A percentile compares a stretch with the other conserved stretches of the same genome.
Conservation (phyloP, 2,797 vertebrate genomes). For the Pangasius sanitwongsei region DNA sequence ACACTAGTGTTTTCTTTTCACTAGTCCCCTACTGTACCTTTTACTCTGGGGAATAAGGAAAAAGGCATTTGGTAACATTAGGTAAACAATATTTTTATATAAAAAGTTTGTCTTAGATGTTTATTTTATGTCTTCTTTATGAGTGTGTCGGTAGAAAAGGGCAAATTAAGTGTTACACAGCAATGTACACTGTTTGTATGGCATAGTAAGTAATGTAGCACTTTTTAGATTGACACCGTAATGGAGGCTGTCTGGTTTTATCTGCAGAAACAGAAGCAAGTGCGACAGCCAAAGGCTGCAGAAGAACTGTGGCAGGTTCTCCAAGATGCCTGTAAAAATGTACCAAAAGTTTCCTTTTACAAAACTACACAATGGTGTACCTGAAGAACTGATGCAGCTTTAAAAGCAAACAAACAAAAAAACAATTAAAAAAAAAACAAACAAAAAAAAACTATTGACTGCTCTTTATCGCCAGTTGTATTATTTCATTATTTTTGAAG, state of each 20-base stretch:
- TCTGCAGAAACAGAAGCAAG: constrained; percentile 12
- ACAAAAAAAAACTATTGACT: neutral
- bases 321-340: constrained; percentile 1
- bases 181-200: neutral
- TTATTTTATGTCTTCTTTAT: neutral
- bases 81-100: neutral
- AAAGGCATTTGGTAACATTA: neutral
- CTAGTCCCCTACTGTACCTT: neutral
- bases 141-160: neutral
- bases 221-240: constrained; percentile 40
- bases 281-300: constrained; percentile 5
- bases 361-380: neutral
- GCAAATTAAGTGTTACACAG: neutral
- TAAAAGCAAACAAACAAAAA: neutral
- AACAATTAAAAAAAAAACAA: too few relatives aligned
- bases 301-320: neutral
- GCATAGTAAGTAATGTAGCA: neutral
- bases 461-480: neutral
- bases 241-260: constrained; percentile 25
- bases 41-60: neutral
- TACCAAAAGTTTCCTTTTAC: neutral
- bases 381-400: neutral
- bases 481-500: neutral
- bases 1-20: neutral
- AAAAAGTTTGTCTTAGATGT: neutral